Percentiles rank a stretch among this genome's conserved stretches.
phyloP scores from a whole-genome alignment of 2,113 vertebrate species.

The Ahaetulla prasina region DNA sequence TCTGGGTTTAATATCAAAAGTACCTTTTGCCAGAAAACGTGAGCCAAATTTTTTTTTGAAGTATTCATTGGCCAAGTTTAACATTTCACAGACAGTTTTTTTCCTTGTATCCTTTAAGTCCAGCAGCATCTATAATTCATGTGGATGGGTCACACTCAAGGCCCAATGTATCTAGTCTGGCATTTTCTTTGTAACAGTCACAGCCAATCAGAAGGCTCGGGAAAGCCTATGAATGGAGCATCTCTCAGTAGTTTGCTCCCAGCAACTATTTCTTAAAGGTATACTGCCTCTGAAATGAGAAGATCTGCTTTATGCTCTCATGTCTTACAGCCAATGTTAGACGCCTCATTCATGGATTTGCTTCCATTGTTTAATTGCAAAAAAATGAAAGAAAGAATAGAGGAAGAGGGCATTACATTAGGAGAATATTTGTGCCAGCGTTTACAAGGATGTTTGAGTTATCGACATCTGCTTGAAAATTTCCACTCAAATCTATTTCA shows the following conservation, averaged over 20 bases:
- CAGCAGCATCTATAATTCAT: background rate
- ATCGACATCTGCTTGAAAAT: background rate
- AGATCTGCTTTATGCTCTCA: background rate
- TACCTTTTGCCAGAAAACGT: background rate
- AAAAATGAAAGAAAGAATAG: background rate
- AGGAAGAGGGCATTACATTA: background rate
- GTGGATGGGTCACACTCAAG: background rate
- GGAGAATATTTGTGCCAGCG: background rate
- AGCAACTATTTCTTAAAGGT: background rate
- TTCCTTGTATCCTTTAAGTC: background rate
- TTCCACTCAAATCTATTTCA: background rate
- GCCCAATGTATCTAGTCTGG: background rate
- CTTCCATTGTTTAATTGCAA: background rate
- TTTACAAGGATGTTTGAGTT: background rate
- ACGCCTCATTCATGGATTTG: background rate
- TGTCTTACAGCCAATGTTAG: background rate
- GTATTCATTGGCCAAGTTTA: background rate
- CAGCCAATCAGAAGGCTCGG: background rate
- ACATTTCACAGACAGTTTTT: background rate
- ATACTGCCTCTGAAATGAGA: background rate
- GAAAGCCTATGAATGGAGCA: background rate
- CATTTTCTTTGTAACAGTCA: background rate
- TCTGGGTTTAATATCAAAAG: background rate
- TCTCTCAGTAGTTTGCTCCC: background rate
- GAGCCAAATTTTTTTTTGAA: background rate